phyloP scores from a whole-genome alignment of 2,888 invertebrate genomes.

The Epicampocera succincta region DNA sequence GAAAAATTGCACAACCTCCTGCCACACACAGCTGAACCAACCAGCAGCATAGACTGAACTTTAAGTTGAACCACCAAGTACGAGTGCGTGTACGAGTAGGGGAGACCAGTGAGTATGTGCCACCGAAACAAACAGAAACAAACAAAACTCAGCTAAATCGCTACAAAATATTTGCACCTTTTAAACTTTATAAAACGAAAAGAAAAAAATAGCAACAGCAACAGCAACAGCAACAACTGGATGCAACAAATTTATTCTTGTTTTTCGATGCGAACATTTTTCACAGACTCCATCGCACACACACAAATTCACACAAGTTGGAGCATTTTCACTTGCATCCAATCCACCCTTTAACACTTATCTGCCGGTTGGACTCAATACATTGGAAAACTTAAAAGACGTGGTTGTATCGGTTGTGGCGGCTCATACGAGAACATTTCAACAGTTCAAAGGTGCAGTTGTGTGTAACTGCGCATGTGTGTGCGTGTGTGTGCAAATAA shows the following conservation, averaged over 20 bases:
- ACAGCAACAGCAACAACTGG: no score
- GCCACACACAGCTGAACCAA: not conserved
- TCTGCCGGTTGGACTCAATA: conserved; percentile 11
- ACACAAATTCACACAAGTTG: not conserved
- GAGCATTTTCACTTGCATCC: conserved; percentile 11
- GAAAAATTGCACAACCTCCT: conserved; percentile 34
- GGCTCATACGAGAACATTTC: conserved; percentile 5
- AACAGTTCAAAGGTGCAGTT: conserved; percentile 7
- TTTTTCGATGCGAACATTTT: not conserved
- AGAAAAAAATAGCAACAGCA: no score
- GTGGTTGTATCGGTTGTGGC: conserved; percentile 29
- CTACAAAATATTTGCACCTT: conserved; percentile 1
- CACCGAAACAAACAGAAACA: no score
- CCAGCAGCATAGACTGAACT: not conserved
- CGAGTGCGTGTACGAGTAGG: no score
- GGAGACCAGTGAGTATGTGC: no score
- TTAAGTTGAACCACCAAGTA: not conserved
- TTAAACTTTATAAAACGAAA: not conserved
- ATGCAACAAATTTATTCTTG: not conserved
- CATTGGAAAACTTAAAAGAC: conserved; percentile 40
- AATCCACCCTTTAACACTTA: conserved; percentile 10
- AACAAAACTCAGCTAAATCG: not conserved
- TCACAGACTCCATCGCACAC: not conserved
- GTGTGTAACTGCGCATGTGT: not conserved
- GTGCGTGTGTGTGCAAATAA: not conserved